Evolutionary conservation across 2,888 invertebrate species (phyloP).

Genomic region (Melanargia galathea): DNA sequence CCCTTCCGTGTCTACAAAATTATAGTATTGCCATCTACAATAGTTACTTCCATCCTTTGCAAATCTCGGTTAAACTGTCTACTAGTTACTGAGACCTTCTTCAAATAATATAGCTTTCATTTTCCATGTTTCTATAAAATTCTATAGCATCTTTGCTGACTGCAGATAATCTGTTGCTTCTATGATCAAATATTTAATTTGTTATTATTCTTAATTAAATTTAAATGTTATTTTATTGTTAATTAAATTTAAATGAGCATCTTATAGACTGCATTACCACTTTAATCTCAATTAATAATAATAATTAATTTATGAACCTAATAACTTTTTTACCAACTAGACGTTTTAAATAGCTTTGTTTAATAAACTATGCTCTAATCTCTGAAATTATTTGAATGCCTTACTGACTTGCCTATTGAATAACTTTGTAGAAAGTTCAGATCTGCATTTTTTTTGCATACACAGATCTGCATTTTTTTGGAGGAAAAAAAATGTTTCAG

Average conservation of each 20-base stretch:
- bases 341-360: background rate
- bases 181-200: background rate
- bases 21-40: slow-evolving; percentile 45
- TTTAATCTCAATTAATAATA: background rate
- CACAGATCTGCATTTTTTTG: too few relatives aligned
- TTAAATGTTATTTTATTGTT: too few relatives aligned
- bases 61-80: background rate
- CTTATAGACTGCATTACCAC: background rate
- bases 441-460: too few relatives aligned
- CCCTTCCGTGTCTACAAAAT: slow-evolving; percentile 28
- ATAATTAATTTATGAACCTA: too few relatives aligned
- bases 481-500: too few relatives aligned
- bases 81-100: background rate
- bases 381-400: background rate
- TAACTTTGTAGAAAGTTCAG: too few relatives aligned
- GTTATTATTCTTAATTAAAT: background rate
- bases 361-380: background rate
- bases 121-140: background rate
- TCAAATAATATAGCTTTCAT: background rate
- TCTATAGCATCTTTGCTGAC: background rate
- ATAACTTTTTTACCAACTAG: background rate
- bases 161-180: background rate
- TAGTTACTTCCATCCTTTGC: slow-evolving; percentile 22
- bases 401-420: background rate
- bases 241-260: background rate